Conservation (phyloP, 53 echinoderm and acorn worm genomes). For the Henricia sp. region DNA sequence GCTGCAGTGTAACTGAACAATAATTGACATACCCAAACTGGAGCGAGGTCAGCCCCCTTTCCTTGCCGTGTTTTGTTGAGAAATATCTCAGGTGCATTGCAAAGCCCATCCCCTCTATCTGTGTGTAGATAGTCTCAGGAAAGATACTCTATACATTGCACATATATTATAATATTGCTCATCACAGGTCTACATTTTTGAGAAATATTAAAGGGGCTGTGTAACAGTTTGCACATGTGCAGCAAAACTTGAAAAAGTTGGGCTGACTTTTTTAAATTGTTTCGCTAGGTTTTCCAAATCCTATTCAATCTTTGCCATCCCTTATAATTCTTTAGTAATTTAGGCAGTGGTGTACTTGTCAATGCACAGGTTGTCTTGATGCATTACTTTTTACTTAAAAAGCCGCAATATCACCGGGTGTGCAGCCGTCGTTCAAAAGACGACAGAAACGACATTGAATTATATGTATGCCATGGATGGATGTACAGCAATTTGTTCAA, state of each 20-base stretch:
- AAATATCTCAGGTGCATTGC: slow-evolving; percentile 62
- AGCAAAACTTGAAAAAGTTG: not conserved
- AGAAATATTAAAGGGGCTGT: not conserved
- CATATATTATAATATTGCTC: not conserved
- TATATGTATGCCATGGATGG: too few species aligned
- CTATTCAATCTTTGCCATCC: too few species aligned
- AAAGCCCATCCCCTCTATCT: slow-evolving; percentile 69
- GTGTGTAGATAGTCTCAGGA: not conserved
- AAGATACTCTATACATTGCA: not conserved
- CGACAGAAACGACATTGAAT: too few species aligned
- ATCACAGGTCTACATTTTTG: not conserved
- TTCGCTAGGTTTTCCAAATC: not conserved
- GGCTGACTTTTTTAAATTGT: not conserved
- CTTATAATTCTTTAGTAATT: too few species aligned
- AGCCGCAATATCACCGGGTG: too few species aligned
- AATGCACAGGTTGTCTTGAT: too few species aligned
- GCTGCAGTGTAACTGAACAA: too few species aligned
- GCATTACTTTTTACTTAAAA: too few species aligned
- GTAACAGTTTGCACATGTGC: not conserved
- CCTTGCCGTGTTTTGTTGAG: slow-evolving; percentile 40
- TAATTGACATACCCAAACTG: slow-evolving; percentile 59
- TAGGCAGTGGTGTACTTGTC: too few species aligned
- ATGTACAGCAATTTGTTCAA: too few species aligned
- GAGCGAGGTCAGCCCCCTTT: slow-evolving; percentile 62
- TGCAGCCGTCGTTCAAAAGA: too few species aligned